A percentile compares a stretch with the other conserved stretches of the same genome.
Evolutionary conservation across 1,140 invertebrate genomes (phyloP).

Genomic region (Adoxophyes honmai): DNA sequence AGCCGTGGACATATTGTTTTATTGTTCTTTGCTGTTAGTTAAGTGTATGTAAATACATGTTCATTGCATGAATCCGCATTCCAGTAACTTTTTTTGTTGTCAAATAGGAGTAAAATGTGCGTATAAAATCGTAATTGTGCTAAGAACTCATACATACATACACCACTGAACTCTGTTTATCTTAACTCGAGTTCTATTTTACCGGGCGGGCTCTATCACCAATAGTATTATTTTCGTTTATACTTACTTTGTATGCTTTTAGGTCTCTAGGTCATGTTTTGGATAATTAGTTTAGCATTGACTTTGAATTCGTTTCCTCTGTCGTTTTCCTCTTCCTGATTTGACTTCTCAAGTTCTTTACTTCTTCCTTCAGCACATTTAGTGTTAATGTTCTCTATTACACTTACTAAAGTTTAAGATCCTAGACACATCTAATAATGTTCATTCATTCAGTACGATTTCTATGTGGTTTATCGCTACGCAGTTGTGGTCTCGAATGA

Average conservation of each 20-base stretch:
- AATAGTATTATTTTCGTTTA: neutral
- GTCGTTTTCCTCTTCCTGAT: conserved; percentile 1
- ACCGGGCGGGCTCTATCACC: neutral
- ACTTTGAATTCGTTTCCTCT: neutral
- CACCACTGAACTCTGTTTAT: no score
- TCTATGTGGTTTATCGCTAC: neutral
- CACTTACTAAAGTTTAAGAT: no score
- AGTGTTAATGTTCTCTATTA: neutral
- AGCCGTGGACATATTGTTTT: neutral
- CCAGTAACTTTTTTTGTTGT: no score
- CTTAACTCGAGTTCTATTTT: neutral
- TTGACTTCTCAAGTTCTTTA: neutral
- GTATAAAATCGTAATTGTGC: no score
- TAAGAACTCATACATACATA: no score
- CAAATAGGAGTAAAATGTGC: no score
- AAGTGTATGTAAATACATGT: neutral
- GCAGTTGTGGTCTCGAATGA: conserved; percentile 9
- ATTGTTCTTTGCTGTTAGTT: neutral
- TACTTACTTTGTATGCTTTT: neutral
- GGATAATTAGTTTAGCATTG: conserved; percentile 8
- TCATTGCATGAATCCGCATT: neutral
- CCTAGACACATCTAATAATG: no score
- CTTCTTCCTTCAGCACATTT: neutral
- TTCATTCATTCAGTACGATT: no score
- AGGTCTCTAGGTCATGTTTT: neutral